A percentile compares a stretch with the other conserved stretches of the same genome.
These are phyloP conservation scores for Tethea ocularis DNA, from an alignment of 2,888 invertebrate species.

Conservation along the genomic window DNA sequence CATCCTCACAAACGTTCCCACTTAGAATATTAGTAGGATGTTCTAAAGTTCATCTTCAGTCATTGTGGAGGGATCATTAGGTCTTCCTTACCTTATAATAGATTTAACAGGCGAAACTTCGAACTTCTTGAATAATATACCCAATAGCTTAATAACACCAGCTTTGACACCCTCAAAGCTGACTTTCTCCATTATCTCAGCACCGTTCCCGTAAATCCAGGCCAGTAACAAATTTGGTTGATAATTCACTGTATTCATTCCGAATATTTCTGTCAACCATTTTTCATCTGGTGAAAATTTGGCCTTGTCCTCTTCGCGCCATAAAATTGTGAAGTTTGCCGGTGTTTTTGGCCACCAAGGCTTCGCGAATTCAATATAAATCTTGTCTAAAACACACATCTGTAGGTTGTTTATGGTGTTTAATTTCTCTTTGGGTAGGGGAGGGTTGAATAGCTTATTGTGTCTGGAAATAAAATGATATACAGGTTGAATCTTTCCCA, in stretches of 20 bases:
- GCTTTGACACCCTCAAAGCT: constrained; percentile 77
- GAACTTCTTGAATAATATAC: constrained; percentile 78
- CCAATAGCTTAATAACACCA: constrained; percentile 81
- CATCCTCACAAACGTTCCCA: too few species aligned
- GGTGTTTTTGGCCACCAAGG: constrained; percentile 85
- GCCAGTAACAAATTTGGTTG: constrained; percentile 85
- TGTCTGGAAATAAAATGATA: constrained; percentile 60
- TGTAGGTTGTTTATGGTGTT: constrained; percentile 85
- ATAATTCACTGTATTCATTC: constrained; percentile 84
- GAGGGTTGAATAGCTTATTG: constrained; percentile 82
- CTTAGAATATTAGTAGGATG: too few species aligned
- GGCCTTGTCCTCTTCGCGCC: constrained; percentile 80
- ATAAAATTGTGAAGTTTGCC: constrained; percentile 81
- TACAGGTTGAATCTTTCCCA: too few species aligned
- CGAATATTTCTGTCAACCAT: constrained; percentile 86
- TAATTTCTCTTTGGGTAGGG: constrained; percentile 81
- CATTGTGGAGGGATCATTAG: not conserved
- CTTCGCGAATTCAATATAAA: constrained; percentile 86
- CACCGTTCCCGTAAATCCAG: constrained; percentile 87
- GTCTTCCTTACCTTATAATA: constrained; percentile 76
- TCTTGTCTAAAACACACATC: constrained; percentile 87
- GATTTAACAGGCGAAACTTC: constrained; percentile 80
- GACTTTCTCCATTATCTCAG: constrained; percentile 84
- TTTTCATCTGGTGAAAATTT: constrained; percentile 68
- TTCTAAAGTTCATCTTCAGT: too few species aligned